Conservation (phyloP, 2,113 vertebrate species). For the Eclectus roratus region DNA sequence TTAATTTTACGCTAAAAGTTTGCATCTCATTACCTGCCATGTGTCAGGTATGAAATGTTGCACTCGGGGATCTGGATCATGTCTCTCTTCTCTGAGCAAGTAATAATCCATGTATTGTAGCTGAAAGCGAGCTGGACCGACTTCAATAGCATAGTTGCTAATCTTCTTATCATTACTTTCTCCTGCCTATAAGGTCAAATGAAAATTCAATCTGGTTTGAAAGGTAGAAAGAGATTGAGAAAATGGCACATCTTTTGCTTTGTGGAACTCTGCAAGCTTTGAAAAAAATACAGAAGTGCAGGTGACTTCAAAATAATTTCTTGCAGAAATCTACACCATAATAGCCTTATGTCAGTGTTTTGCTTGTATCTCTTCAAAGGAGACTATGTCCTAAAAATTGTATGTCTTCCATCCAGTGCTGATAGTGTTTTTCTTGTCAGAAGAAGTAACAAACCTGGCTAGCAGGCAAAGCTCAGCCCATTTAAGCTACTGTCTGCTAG, state of each 20-base stretch:
- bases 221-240: background rate
- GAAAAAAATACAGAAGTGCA: background rate
- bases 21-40: conserved; percentile 71
- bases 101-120: conserved; percentile 73
- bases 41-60: conserved; percentile 76
- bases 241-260: background rate
- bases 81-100: conserved; percentile 72
- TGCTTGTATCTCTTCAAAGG: background rate
- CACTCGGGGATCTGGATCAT: conserved; percentile 73
- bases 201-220: background rate
- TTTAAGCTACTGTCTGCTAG: background rate
- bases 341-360: background rate
- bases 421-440: background rate
- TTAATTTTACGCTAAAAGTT: background rate
- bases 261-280: background rate
- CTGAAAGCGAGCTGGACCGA: conserved; percentile 72
- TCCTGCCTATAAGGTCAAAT: background rate
- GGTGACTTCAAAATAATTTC: background rate
- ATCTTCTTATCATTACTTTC: background rate
- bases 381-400: background rate
- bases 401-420: background rate
- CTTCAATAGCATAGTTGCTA: background rate
- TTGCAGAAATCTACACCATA: background rate
- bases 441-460: background rate
- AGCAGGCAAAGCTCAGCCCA: background rate